A percentile compares a stretch with the other conserved stretches of the same genome.
Conservation (phyloP, 1,140 invertebrate genomes). For the Hycleus cichorii region DNA sequence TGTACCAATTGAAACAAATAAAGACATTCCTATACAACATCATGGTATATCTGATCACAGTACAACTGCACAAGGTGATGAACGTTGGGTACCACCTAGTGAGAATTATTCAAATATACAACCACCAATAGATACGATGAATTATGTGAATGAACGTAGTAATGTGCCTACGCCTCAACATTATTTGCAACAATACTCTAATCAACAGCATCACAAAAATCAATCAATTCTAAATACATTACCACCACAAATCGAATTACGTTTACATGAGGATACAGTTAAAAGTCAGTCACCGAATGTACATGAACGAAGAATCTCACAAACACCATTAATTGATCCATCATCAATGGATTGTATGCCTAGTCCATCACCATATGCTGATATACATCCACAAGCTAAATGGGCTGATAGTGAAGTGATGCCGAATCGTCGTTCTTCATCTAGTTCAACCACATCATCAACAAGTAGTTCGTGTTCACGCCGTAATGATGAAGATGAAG, state of each 20-base stretch:
- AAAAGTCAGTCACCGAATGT: slow-evolving; percentile 26
- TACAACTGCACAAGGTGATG: slow-evolving; percentile 48
- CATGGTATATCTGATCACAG: slow-evolving; percentile 30
- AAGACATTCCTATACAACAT: slow-evolving; percentile 29
- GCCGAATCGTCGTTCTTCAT: slow-evolving; percentile 57
- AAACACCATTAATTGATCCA: slow-evolving; percentile 41
- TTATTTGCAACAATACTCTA: slow-evolving; percentile 20
- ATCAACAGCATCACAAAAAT: slow-evolving; percentile 17
- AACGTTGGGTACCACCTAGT: slow-evolving; percentile 58
- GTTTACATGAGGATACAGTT: slow-evolving; percentile 22
- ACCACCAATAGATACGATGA: slow-evolving; percentile 4
- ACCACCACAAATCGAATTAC: slow-evolving; percentile 17
- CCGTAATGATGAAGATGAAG: slow-evolving; percentile 40
- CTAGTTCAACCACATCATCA: slow-evolving; percentile 57
- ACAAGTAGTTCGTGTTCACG: slow-evolving; percentile 47
- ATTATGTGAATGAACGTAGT: slow-evolving; percentile 15
- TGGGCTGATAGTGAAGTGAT: slow-evolving; percentile 67
- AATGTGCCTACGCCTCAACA: slow-evolving; percentile 10
- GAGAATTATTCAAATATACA: slow-evolving; percentile 40
- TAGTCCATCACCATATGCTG: slow-evolving; percentile 58
- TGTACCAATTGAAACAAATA: slow-evolving; percentile 18
- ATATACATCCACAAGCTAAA: slow-evolving; percentile 54
- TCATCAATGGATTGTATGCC: slow-evolving; percentile 51
- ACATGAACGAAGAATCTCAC: slow-evolving; percentile 32
- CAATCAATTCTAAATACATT: slow-evolving; percentile 15